phyloP scores from a whole-genome alignment of 2,797 vertebrate genomes.

The Toxotes lorentzi region DNA sequence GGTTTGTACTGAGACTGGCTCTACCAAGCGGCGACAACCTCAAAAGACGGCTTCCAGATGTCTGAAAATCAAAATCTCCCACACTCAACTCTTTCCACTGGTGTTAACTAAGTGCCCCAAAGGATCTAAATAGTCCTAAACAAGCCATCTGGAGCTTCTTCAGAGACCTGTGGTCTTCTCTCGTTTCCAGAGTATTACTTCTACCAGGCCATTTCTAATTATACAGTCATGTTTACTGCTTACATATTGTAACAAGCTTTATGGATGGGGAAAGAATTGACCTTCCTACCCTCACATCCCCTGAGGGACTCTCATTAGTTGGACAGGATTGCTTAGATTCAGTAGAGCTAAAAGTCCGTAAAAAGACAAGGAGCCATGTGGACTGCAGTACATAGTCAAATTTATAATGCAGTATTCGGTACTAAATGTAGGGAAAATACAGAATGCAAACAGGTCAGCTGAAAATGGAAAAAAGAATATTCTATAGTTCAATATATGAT shows the following conservation, averaged over 20 bases:
- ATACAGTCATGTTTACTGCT: slow-evolving; percentile 60
- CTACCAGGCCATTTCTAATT: slow-evolving; percentile 56
- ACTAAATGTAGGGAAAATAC: no score
- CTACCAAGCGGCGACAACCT: neutral
- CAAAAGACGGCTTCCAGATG: slow-evolving; percentile 23
- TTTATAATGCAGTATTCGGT: neutral
- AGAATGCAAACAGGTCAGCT: no score
- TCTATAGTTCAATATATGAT: neutral
- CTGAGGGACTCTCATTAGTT: slow-evolving; percentile 49
- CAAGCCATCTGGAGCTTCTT: slow-evolving; percentile 1
- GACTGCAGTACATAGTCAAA: neutral
- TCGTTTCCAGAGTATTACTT: slow-evolving; percentile 42
- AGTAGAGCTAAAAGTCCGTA: slow-evolving; percentile 11
- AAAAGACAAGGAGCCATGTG: slow-evolving; percentile 20
- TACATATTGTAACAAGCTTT: slow-evolving; percentile 38
- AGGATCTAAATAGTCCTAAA: slow-evolving; percentile 15
- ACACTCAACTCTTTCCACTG: slow-evolving; percentile 8
- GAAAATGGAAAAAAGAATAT: no score
- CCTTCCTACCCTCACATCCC: slow-evolving; percentile 26
- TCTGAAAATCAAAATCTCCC: slow-evolving; percentile 28
- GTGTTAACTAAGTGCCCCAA: neutral
- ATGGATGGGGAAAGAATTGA: slow-evolving; percentile 48
- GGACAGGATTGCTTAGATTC: slow-evolving; percentile 13
- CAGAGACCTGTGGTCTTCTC: slow-evolving; percentile 33
- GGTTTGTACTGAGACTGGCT: neutral